Percentiles rank a stretch among this genome's conserved stretches.
Conservation (phyloP, 2,113 vertebrate genomes). For the Ictidomys tridecemlineatus region DNA sequence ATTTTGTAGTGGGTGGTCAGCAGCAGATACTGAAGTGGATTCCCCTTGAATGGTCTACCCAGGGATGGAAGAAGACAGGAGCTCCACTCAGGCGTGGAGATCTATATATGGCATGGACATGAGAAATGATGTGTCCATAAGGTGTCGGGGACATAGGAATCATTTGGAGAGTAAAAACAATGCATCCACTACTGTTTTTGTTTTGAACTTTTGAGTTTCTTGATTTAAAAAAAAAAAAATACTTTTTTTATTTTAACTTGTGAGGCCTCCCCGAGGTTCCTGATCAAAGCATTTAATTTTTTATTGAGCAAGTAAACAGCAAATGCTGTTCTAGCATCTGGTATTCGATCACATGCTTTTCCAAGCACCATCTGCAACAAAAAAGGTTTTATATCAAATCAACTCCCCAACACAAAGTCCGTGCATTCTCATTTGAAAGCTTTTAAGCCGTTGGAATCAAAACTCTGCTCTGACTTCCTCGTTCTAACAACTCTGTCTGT, state of each 20-base stretch:
- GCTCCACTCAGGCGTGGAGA: background rate
- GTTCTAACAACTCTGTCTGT: constrained; percentile 34
- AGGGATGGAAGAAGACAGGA: background rate
- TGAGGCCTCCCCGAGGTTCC: background rate
- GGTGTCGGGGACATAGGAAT: background rate
- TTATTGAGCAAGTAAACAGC: constrained; percentile 20
- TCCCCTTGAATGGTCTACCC: background rate
- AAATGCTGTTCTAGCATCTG: constrained; percentile 41
- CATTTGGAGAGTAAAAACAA: background rate
- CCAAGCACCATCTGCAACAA: background rate
- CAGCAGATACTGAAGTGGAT: background rate
- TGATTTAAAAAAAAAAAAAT: constrained; percentile 47
- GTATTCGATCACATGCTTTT: background rate
- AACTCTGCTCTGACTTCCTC: constrained; percentile 23
- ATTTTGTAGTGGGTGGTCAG: background rate
- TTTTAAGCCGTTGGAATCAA: background rate
- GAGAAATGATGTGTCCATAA: background rate
- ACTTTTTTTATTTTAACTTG: background rate
- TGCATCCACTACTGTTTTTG: background rate
- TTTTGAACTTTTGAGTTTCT: constrained; percentile 24
- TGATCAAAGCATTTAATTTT: background rate
- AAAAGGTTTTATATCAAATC: background rate
- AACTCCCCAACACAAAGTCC: background rate
- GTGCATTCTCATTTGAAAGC: constrained; percentile 33
- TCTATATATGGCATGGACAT: background rate